These are phyloP conservation scores for Ariolimax columbianus DNA, from an alignment of 2,888 invertebrate species.

Conservation along the genomic window DNA sequence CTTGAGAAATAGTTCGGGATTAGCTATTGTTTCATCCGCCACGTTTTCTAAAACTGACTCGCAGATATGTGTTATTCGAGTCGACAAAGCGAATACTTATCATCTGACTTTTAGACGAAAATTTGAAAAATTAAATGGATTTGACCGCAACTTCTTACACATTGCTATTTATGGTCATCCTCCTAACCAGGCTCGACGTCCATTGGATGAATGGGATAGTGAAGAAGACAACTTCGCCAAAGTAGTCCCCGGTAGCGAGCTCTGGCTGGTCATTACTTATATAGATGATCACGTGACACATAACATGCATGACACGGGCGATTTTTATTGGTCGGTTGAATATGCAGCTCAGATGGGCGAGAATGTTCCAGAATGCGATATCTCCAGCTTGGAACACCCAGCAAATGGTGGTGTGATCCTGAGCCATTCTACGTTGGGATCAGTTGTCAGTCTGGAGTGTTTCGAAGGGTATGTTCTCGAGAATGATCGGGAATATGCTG, in stretches of 20 bases:
- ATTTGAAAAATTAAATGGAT: neutral
- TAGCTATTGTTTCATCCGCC: neutral
- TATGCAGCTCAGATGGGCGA: neutral
- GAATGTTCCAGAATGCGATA: neutral
- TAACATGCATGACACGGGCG: no score
- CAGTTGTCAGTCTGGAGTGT: neutral
- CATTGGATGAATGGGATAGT: neutral
- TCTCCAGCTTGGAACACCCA: neutral
- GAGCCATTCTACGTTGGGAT: conserved; percentile 1
- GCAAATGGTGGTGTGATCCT: neutral
- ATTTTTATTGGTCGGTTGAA: neutral
- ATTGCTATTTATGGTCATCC: neutral
- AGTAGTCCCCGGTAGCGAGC: neutral
- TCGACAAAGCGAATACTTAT: neutral
- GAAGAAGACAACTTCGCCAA: neutral
- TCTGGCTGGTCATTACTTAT: neutral
- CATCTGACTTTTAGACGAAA: neutral
- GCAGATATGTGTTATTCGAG: neutral
- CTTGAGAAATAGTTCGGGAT: neutral
- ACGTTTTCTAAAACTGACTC: neutral
- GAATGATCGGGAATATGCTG: neutral
- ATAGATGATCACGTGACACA: neutral
- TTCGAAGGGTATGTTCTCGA: neutral
- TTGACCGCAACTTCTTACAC: neutral
- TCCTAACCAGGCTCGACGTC: neutral